These are phyloP conservation scores for Paralichthys olivaceus DNA, from an alignment of 2,113 vertebrate species.

Conservation along the genomic window DNA sequence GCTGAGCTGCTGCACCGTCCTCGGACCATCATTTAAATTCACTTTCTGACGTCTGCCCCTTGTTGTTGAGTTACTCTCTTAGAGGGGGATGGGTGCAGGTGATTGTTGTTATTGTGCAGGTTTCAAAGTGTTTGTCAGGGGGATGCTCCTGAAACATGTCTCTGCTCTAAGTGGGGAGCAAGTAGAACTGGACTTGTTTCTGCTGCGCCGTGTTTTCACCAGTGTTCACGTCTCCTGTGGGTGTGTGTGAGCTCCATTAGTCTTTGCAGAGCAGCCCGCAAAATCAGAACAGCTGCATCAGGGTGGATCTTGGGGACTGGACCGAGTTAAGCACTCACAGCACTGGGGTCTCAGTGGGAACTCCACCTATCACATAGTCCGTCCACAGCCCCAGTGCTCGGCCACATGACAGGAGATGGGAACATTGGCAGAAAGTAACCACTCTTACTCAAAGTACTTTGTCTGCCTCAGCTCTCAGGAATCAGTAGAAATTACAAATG, in stretches of 20 bases:
- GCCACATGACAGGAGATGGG: conserved; percentile 6
- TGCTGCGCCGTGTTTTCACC: neutral
- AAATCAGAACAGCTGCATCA: conserved; percentile 65
- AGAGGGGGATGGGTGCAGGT: neutral
- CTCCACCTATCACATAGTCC: conserved; percentile 35
- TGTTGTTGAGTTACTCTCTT: neutral
- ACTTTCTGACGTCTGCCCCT: neutral
- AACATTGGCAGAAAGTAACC: neutral
- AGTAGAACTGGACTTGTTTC: neutral
- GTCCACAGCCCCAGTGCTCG: neutral
- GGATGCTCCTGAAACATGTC: neutral
- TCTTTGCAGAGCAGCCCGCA: conserved; percentile 33
- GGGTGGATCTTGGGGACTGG: conserved; percentile 55
- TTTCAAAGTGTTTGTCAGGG: neutral
- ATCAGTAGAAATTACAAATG: neutral
- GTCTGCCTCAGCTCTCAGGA: conserved; percentile 19
- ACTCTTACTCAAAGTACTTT: neutral
- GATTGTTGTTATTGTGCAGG: too few relatives aligned
- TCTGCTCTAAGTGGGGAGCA: neutral
- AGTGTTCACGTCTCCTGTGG: neutral
- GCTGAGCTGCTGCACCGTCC: neutral
- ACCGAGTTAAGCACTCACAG: conserved; percentile 41
- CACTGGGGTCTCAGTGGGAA: conserved; percentile 3
- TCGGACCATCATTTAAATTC: conserved; percentile 6
- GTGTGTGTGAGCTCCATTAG: conserved; percentile 36